Base-by-base conservation (phyloP, 2,797 vertebrate genomes). In the Catostomus latipinnis region DNA sequence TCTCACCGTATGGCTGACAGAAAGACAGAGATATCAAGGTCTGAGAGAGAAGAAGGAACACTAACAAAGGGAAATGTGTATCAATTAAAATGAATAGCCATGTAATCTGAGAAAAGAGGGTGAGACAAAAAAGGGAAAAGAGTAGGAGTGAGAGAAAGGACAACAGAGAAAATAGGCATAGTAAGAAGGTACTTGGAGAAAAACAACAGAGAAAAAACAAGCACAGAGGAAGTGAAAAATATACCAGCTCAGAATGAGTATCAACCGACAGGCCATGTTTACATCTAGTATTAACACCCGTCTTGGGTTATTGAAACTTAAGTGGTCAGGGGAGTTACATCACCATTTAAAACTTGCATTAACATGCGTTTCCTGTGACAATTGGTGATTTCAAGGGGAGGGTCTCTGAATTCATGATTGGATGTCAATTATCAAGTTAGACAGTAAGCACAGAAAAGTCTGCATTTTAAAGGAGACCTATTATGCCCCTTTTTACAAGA, bases 1-100 rank as follows among this genome's bases (percentile, higher is more conserved):
- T 91, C 96, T 96, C 84, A 97, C 96, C 0, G 98, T 99, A 90
- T 98, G 97, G 81, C 98, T 99, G 48, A 85, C 87, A 77, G n/a
- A 62, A 9, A 78, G 43, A 74, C 34, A 78, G 18, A 53, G 45
- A 70, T 22, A 60, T 62, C 45, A 61, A 8, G 34, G 34, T 34
- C 34, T 34, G 34, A 34, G 34, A 34, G 34, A 34, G 34, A 22
- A 22, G 22, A 34, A 34, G 34, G 34, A 34, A 34, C 34, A 34
- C 34, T 34, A 34, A 34, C 34, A 34, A 34, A 34, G 34, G 34
- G 58, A 75, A 54, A 34, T 9, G 16, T 18, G 49, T 11, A 18
- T 49, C 16, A n/a, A 34, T 34, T 3, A 14, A 49, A 45, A 5
- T 10, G 7, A 46, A 13, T 60, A 46, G 16, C 46, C 10, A 1